phyloP scores from a whole-genome alignment of 2,888 invertebrate species.

The Rhagonycha fulva region DNA sequence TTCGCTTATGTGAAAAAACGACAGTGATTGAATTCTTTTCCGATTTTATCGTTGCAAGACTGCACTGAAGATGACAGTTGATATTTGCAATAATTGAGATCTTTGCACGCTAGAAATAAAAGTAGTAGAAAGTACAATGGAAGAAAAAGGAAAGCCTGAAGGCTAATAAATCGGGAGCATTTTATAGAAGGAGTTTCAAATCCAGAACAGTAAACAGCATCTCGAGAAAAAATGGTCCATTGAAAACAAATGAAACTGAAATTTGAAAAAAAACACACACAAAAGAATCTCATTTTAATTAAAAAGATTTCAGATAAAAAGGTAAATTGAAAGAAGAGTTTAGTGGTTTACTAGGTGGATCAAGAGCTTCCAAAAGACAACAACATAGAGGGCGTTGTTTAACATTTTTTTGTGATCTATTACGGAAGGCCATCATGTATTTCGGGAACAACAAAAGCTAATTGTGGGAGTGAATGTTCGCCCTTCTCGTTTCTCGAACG shows the following conservation, averaged over 20 bases:
- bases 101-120: neutral
- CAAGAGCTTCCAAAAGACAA: neutral
- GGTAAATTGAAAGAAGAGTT: neutral
- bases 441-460: conserved; percentile 12
- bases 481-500: conserved; percentile 1
- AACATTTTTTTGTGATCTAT: neutral
- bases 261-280: neutral
- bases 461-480: conserved; percentile 9
- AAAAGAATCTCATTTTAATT: neutral
- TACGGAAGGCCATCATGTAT: conserved; percentile 2
- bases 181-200: neutral
- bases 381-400: neutral
- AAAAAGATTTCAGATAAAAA: neutral
- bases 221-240: neutral
- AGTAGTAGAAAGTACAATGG: neutral
- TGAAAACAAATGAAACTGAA: neutral
- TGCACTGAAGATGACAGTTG: neutral
- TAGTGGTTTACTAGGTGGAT: neutral
- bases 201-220: neutral
- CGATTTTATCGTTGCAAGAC: neutral
- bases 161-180: neutral
- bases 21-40: neutral
- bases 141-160: neutral
- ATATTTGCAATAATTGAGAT: neutral
- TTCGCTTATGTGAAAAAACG: neutral